A percentile compares a stretch with the other conserved stretches of the same genome.
phyloP scores from a whole-genome alignment of 2,113 vertebrate species.

The Zonotrichia leucophrys region DNA sequence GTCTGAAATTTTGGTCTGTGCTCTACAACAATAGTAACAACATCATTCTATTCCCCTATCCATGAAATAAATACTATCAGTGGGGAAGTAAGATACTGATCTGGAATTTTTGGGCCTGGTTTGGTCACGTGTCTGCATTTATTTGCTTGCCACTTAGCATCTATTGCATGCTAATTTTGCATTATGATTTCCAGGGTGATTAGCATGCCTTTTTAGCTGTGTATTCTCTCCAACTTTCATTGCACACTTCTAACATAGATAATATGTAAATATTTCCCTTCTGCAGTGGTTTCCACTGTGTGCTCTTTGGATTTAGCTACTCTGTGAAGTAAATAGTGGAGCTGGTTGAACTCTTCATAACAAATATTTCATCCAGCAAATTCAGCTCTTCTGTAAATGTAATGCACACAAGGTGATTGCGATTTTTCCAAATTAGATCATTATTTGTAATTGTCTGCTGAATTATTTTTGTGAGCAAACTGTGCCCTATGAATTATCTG shows the following conservation, averaged over 20 bases:
- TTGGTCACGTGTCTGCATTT: background rate
- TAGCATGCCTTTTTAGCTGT: slow-evolving; percentile 32
- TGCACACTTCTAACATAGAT: slow-evolving; percentile 31
- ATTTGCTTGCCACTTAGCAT: slow-evolving; percentile 23
- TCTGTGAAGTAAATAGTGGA: slow-evolving; percentile 45
- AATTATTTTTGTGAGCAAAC: slow-evolving; percentile 60
- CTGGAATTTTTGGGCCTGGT: slow-evolving; percentile 23
- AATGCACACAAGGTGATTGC: background rate
- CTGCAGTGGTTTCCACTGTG: slow-evolving; percentile 40
- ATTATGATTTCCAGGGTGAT: slow-evolving; percentile 42
- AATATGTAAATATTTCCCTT: slow-evolving; percentile 61
- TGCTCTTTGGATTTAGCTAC: slow-evolving; percentile 54
- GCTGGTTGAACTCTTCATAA: slow-evolving; percentile 29
- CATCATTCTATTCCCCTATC: background rate
- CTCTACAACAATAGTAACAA: background rate
- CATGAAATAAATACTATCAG: background rate
- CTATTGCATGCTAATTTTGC: slow-evolving; percentile 31
- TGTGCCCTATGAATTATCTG: slow-evolving; percentile 31
- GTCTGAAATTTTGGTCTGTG: background rate
- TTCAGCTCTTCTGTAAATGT: slow-evolving; percentile 46
- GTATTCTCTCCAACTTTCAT: slow-evolving; percentile 25
- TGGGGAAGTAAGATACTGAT: background rate
- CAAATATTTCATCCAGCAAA: slow-evolving; percentile 50
- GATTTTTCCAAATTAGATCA: slow-evolving; percentile 54
- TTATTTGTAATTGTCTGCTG: slow-evolving; percentile 63